Conservation (phyloP, 2,113 vertebrate species). For the Oriolus oriolus region DNA sequence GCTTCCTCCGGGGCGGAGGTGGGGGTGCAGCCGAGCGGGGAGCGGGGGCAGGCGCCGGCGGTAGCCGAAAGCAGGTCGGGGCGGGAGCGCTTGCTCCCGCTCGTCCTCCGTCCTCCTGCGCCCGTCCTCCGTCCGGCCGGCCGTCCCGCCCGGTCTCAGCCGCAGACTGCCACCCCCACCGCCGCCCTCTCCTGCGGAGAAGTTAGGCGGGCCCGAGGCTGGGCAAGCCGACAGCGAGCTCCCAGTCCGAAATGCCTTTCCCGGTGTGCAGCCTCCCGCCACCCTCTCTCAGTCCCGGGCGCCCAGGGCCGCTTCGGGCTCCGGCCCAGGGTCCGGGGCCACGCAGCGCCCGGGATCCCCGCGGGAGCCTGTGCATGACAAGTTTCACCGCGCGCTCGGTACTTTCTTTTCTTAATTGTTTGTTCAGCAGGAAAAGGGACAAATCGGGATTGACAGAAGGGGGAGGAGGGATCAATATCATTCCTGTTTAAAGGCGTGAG, state of each 20-base stretch:
- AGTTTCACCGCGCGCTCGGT: neutral
- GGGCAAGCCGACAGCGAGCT: neutral
- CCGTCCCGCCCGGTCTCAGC: neutral
- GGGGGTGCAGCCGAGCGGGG: neutral
- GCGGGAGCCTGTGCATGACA: neutral
- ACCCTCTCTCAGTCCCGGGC: neutral
- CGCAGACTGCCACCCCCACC: neutral
- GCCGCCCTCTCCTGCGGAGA: neutral
- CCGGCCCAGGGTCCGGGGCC: neutral
- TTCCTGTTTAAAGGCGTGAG: constrained; percentile 23
- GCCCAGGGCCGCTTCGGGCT: neutral
- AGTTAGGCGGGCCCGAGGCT: neutral
- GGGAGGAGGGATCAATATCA: constrained; percentile 47
- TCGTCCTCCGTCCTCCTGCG: neutral
- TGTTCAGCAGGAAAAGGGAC: constrained; percentile 34
- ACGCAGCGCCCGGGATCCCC: neutral
- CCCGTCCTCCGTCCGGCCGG: neutral
- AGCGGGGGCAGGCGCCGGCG: neutral
- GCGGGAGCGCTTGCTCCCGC: neutral
- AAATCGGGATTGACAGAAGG: constrained; percentile 39
- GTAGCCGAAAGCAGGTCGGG: neutral
- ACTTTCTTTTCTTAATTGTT: constrained; percentile 52
- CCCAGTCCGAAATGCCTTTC: neutral
- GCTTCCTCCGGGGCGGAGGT: neutral
- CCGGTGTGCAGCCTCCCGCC: neutral